Evolutionary conservation across 2,888 invertebrate genomes (phyloP), one percentile per base, ranked within the genome.

Genomic region (Gari tellinella): DNA sequence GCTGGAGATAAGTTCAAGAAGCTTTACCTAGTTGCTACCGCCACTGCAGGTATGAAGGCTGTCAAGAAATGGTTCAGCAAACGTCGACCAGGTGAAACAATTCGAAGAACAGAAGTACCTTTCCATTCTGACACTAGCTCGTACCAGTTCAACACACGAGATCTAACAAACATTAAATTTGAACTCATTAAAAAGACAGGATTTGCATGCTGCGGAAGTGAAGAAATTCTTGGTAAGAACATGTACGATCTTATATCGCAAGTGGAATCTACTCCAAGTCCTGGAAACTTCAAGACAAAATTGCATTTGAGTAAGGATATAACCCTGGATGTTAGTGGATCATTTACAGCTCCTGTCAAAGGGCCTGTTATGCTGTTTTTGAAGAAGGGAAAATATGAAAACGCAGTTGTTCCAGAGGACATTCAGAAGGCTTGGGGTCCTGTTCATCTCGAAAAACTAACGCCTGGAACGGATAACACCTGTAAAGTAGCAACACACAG

Each of bases 401-500:
- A 15, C 10, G 72, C 68, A 1, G 45, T 60, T 2, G 60, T 77
- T 37, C 77, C 72, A 12, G 77, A 77, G 38, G 61, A 65, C 23
- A 58, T 77, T 15, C 65, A 65, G 26, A 45, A 49, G 8, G 55
- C 69, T 1, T 77, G 72, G 77, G 77, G 77, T 14, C 77, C 77
- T 7, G 69, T 77, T 2, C 31, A 46, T 21, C 51, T 77, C 21
- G 77, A 77, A 37, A 17, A 69, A 55, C 65, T 77, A 5, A 72
- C 72, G 0, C 55, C 72, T 31, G 69, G 69, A n/a, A 57, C 48
- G 37, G 62, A 72, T 17, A 77, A 77, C 52, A 48, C 46, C 15
- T 77, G 77, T 45, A 57, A 62, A 19, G 77, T 72, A n/a, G 69
- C 77, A 4, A 53, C 68, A 19, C 77, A 77, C 41, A 72, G 69